Evolutionary conservation across 2,113 vertebrate genomes (phyloP).

Genomic region (Rafetus swinhoei): DNA sequence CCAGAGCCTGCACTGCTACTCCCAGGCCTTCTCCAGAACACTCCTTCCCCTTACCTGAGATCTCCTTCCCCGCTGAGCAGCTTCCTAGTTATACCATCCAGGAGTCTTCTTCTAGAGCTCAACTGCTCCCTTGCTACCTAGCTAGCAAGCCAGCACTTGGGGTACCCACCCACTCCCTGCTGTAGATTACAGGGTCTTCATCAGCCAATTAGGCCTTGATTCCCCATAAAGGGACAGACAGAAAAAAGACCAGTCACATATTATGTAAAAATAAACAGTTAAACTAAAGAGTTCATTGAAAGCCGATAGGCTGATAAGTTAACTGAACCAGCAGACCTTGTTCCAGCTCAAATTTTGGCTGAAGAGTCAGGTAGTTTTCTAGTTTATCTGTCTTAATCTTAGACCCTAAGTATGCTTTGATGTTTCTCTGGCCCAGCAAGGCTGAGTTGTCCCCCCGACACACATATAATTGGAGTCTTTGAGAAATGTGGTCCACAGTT

Average conservation of each 20-base stretch:
- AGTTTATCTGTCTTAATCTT: background rate
- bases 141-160: background rate
- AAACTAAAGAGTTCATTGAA: background rate
- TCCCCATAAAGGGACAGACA: background rate
- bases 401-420: background rate
- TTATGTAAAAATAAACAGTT: background rate
- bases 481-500: background rate
- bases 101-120: background rate
- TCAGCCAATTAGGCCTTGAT: background rate
- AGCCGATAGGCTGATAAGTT: background rate
- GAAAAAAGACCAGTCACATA: background rate
- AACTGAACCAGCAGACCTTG: background rate
- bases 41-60: background rate
- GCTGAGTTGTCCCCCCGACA: background rate
- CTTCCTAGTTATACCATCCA: background rate
- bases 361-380: background rate
- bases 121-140: background rate
- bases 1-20: background rate
- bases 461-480: background rate
- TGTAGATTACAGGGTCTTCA: background rate
- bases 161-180: background rate
- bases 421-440: background rate
- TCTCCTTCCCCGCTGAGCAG: background rate
- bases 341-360: background rate
- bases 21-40: background rate